Percentiles rank a stretch among this genome's conserved stretches.
phyloP scores from a whole-genome alignment of 2,888 invertebrate genomes.

The Conus canariensis region DNA sequence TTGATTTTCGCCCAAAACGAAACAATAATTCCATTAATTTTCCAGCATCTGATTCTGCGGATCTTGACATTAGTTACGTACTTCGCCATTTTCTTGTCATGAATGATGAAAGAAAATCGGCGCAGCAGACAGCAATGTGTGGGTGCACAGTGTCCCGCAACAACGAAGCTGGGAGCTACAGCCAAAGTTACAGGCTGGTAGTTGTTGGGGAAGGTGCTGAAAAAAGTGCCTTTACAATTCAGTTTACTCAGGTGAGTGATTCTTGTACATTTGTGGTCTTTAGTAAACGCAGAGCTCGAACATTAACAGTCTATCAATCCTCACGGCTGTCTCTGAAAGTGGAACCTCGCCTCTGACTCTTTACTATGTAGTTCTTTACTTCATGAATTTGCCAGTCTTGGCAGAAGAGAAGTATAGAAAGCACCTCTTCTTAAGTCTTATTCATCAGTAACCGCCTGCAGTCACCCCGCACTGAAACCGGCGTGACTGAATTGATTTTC shows the following conservation, averaged over 20 bases:
- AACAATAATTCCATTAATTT: not conserved
- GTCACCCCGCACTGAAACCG: too few species aligned
- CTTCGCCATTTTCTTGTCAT: conserved; percentile 41
- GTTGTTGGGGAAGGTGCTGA: conserved; percentile 99
- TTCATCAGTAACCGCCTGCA: too few species aligned
- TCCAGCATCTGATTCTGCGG: too few species aligned
- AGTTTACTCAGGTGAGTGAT: conserved; percentile 94
- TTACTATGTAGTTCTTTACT: too few species aligned
- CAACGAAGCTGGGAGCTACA: conserved; percentile 68
- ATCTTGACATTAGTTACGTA: conserved; percentile 34
- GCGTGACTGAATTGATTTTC: not conserved
- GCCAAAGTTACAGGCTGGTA: conserved; percentile 85
- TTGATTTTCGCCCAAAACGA: not conserved
- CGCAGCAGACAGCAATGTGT: conserved; percentile 38
- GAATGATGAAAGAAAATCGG: conserved; percentile 21
- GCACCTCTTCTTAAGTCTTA: too few species aligned
- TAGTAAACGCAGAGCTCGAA: too few species aligned
- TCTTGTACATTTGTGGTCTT: not conserved
- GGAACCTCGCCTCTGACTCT: too few species aligned
- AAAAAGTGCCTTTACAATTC: conserved; percentile 98
- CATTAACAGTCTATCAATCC: too few species aligned
- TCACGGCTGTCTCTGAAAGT: too few species aligned
- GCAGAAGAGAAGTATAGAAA: too few species aligned
- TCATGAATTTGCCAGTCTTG: too few species aligned
- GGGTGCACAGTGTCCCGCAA: conserved; percentile 68